Conservation (phyloP, 2,797 vertebrate species). For the Vireo griseus region DNA sequence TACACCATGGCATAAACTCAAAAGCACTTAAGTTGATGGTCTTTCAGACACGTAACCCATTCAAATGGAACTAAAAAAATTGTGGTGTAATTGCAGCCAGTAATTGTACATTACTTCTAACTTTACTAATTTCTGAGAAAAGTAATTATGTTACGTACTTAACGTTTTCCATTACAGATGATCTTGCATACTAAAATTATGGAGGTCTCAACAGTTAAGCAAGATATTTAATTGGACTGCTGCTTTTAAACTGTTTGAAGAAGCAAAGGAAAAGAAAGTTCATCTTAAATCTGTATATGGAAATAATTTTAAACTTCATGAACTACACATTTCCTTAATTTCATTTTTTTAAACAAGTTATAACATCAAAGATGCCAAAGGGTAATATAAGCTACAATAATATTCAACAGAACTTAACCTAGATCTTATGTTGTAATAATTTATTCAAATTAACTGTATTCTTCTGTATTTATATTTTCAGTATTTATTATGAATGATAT, state of each 20-base stretch:
- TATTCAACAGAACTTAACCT: conserved; percentile 73
- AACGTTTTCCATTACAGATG: conserved; percentile 50
- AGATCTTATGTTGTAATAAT: conserved; percentile 78
- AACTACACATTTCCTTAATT: conserved; percentile 45
- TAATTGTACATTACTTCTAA: not conserved
- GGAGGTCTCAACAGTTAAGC: conserved; percentile 15
- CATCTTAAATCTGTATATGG: conserved; percentile 23
- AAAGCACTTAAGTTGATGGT: not conserved
- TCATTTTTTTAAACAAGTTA: conserved; percentile 57
- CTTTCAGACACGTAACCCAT: conserved; percentile 14
- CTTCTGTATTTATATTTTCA: conserved; percentile 85
- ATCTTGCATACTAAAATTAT: conserved; percentile 33
- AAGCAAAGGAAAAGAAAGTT: conserved; percentile 46
- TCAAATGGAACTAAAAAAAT: not conserved
- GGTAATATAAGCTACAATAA: conserved; percentile 78
- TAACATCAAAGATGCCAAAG: conserved; percentile 79
- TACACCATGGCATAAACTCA: not conserved
- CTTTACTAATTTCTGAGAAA: not conserved
- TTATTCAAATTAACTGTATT: conserved; percentile 80
- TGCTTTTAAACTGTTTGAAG: conserved; percentile 49
- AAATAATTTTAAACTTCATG: conserved; percentile 57
- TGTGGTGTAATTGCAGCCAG: conserved; percentile 4
- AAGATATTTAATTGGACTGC: conserved; percentile 43
- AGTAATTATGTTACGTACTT: not conserved
- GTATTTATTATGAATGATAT: conserved; percentile 97